Evolutionary conservation across 2,797 vertebrate species (phyloP).

Genomic region (Acanthis flammea): DNA sequence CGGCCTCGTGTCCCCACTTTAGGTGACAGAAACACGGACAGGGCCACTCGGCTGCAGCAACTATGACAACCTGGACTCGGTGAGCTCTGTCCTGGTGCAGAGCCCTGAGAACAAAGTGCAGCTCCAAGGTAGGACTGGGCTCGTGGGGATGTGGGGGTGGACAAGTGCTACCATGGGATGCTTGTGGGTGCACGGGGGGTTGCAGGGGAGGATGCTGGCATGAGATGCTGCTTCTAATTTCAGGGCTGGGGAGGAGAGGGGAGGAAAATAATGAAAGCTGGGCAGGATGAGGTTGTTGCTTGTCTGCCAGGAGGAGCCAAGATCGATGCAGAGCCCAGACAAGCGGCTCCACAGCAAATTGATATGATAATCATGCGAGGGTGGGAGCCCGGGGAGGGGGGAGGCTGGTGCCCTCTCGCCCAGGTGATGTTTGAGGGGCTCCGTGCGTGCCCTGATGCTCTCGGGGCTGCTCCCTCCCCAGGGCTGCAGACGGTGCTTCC

Average conservation of each 20-base stretch:
- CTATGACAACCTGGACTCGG: conserved; percentile 98
- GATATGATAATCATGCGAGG: background rate
- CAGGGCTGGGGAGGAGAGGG: background rate
- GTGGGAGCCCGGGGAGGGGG: background rate
- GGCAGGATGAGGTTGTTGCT: conserved; percentile 34
- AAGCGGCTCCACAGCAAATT: conserved; percentile 20
- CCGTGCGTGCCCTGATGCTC: fast-evolving
- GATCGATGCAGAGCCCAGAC: conserved; percentile 52
- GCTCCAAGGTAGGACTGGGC: conserved; percentile 84
- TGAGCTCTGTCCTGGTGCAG: conserved; percentile 97
- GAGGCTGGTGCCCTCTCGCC: fast-evolving
- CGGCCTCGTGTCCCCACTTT: conserved; percentile 9
- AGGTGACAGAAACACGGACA: conserved; percentile 97
- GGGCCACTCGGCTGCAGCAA: conserved; percentile 99
- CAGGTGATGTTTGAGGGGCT: fast-evolving
- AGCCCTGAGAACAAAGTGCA: conserved; percentile 98
- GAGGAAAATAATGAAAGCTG: conserved; percentile 29
- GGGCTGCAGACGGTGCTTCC: conserved; percentile 94
- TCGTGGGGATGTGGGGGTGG: fast-evolving
- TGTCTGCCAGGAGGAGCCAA: conserved; percentile 1
- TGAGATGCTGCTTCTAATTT: conserved; percentile 1
- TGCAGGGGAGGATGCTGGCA: background rate
- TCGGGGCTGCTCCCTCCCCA: conserved; percentile 17
- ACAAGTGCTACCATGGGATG: background rate
- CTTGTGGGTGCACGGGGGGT: fast-evolving